Conservation (phyloP, 2,888 invertebrate species). For the Dolichomitus sp. region DNA sequence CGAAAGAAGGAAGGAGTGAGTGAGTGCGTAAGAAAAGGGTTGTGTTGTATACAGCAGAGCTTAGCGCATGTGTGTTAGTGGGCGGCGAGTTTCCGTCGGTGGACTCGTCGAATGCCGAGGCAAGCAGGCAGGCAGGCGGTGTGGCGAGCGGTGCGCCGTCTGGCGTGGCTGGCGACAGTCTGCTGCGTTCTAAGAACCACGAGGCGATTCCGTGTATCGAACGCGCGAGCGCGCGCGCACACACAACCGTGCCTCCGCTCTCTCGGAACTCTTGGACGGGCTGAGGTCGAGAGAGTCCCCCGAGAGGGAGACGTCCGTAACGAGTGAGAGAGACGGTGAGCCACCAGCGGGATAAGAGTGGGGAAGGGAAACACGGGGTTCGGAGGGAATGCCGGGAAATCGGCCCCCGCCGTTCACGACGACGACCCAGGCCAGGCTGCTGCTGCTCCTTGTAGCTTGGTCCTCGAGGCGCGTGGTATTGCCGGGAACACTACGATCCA, state of each 20-base stretch:
- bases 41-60: not conserved
- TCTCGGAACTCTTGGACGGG: conserved; percentile 44
- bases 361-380: not conserved
- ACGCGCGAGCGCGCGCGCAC: conserved; percentile 75
- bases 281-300: conserved; percentile 65
- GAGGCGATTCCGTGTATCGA: conserved; percentile 85
- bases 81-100: conserved; percentile 58
- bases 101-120: conserved; percentile 33
- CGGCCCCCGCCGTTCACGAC: conserved; percentile 39
- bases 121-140: conserved; percentile 63
- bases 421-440: conserved; percentile 48
- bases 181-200: conserved; percentile 85
- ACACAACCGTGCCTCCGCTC: conserved; percentile 29
- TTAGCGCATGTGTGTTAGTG: conserved; percentile 28
- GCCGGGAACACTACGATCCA: conserved; percentile 27
- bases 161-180: conserved; percentile 85
- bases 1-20: conserved; percentile 8
- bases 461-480: conserved; percentile 30
- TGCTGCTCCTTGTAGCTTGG: conserved; percentile 37
- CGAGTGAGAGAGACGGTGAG: conserved; percentile 62
- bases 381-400: conserved; percentile 25
- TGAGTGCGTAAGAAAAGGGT: conserved; percentile 32
- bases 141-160: conserved; percentile 84
- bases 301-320: conserved; percentile 65
- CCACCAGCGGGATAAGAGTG: not conserved